Conservation (phyloP, 2,888 invertebrate genomes). For the Gortyna flavago region DNA sequence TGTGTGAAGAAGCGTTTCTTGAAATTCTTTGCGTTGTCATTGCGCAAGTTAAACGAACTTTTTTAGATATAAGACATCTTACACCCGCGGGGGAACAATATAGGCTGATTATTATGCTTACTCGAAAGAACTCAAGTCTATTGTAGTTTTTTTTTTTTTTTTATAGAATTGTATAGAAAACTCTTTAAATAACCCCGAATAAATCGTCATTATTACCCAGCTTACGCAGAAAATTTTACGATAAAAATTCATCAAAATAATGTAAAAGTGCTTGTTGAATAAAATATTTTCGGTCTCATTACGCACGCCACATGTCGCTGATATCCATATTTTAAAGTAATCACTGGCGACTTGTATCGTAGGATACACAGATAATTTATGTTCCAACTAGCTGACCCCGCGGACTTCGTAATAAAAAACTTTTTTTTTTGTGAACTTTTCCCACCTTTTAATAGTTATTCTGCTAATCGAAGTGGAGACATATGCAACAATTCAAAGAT, state of each 20-base stretch:
- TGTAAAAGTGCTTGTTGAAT: conserved; percentile 28
- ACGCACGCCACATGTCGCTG: conserved; percentile 38
- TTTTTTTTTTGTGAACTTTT: too few relatives aligned
- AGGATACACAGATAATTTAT: background rate
- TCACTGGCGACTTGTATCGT: conserved; percentile 13
- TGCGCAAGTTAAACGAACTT: background rate
- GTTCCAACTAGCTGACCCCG: too few relatives aligned
- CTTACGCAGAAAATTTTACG: background rate
- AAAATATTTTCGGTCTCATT: conserved; percentile 44
- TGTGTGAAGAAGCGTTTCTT: background rate
- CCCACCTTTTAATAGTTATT: too few relatives aligned
- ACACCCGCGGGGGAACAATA: background rate
- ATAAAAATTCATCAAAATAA: conserved; percentile 11
- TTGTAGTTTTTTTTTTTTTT: background rate
- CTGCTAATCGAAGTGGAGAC: too few relatives aligned
- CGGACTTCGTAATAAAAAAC: too few relatives aligned
- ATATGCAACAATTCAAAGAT: too few relatives aligned
- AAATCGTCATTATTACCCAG: background rate
- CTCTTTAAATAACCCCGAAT: background rate
- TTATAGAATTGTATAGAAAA: background rate
- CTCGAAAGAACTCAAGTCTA: background rate
- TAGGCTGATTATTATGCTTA: background rate
- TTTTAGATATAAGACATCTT: background rate
- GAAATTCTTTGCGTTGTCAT: background rate
- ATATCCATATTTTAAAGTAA: conserved; percentile 54